Conservation (phyloP, 2,888 invertebrate species). For the Euplagia quadripunctaria region DNA sequence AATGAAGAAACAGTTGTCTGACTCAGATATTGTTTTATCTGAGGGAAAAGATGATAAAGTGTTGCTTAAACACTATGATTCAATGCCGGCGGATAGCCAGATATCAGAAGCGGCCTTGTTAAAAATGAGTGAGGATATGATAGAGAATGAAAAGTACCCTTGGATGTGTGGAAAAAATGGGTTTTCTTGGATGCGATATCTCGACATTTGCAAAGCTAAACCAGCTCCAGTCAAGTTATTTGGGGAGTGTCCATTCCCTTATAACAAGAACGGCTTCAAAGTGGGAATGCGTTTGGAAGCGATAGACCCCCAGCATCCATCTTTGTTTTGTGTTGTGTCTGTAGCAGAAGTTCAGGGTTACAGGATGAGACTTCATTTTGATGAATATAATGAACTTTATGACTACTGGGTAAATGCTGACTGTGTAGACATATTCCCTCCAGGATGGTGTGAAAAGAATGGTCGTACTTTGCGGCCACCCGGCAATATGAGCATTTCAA, state of each 20-base stretch:
- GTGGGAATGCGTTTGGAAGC: constrained; percentile 97
- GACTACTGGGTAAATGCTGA: constrained; percentile 98
- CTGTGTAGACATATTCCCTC: constrained; percentile 96
- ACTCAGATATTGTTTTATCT: constrained; percentile 60
- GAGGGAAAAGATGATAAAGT: constrained; percentile 68
- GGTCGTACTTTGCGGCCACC: constrained; percentile 93
- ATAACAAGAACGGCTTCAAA: constrained; percentile 91
- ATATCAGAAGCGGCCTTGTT: constrained; percentile 64
- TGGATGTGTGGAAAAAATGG: constrained; percentile 91
- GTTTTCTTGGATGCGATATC: constrained; percentile 93
- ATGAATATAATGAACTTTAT: constrained; percentile 95
- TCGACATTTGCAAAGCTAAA: constrained; percentile 91
- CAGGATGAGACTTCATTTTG: constrained; percentile 95
- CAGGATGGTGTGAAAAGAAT: constrained; percentile 97
- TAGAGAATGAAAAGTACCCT: constrained; percentile 87
- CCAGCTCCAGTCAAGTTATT: constrained; percentile 93
- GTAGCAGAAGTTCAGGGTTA: constrained; percentile 94
- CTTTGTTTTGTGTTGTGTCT: constrained; percentile 95
- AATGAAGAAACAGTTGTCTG: constrained; percentile 75
- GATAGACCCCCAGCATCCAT: constrained; percentile 96
- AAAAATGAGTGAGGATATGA: constrained; percentile 70
- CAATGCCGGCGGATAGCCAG: constrained; percentile 61
- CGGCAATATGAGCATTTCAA: constrained; percentile 86
- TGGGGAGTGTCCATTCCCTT: constrained; percentile 91
- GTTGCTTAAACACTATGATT: constrained; percentile 65